Conservation (phyloP, 2,113 vertebrate genomes). For the Procavia capensis region DNA sequence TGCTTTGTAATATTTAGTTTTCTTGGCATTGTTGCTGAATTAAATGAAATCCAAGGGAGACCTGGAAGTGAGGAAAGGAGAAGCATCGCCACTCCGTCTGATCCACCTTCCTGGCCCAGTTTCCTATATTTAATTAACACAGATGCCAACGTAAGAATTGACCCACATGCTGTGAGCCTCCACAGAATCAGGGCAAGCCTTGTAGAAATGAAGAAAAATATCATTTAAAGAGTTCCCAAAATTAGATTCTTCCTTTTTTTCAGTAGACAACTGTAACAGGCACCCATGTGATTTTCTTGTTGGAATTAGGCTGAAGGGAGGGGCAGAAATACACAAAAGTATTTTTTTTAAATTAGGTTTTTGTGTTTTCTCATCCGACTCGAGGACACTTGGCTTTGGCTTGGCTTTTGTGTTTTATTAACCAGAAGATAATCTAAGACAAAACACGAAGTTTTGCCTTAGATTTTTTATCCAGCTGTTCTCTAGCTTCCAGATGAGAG, state of each 20-base stretch:
- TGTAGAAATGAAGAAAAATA: conserved; percentile 57
- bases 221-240: conserved; percentile 50
- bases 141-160: neutral
- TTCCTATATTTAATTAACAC: conserved; percentile 59
- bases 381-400: no score
- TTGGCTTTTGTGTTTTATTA: no score
- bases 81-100: neutral
- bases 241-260: neutral
- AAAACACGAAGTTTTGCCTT: neutral
- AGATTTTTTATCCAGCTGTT: neutral
- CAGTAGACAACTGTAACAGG: neutral
- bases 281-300: conserved; percentile 17
- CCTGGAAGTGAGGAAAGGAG: neutral
- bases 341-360: neutral
- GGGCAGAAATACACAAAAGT: neutral
- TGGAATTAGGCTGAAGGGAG: conserved; percentile 48
- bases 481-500: neutral
- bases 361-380: conserved; percentile 31
- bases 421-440: neutral
- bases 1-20: conserved; percentile 31
- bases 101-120: conserved; percentile 15
- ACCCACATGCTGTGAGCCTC: conserved; percentile 42
- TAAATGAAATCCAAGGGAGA: conserved; percentile 1
- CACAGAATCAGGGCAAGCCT: conserved; percentile 34
- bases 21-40: neutral